Percentiles rank a stretch among this genome's conserved stretches.
Conservation (phyloP, 2,888 invertebrate species). For the Leuctra nigra region DNA sequence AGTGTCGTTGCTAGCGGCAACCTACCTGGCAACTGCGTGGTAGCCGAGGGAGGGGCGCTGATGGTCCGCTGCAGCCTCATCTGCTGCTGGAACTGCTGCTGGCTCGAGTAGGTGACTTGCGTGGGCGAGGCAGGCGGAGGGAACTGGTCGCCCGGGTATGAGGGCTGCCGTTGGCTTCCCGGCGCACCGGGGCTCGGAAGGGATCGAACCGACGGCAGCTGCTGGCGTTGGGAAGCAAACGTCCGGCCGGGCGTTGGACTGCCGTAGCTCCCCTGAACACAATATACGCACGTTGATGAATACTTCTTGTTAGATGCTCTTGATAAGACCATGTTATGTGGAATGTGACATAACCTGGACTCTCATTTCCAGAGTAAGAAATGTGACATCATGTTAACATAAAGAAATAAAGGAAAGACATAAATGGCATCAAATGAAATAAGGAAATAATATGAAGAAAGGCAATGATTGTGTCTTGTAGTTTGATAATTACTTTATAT, state of each 20-base stretch:
- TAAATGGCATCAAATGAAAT: too few relatives aligned
- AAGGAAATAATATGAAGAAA: too few relatives aligned
- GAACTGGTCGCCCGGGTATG: constrained; percentile 46
- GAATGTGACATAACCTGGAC: too few relatives aligned
- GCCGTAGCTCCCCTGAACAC: constrained; percentile 30
- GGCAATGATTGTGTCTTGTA: too few relatives aligned
- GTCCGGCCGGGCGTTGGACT: constrained; percentile 26
- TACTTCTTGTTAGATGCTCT: too few relatives aligned
- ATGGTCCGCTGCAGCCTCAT: constrained; percentile 54
- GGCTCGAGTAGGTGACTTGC: constrained; percentile 40
- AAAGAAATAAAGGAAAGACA: too few relatives aligned
- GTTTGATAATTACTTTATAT: too few relatives aligned
- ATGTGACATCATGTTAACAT: too few relatives aligned
- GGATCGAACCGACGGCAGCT: constrained; percentile 36
- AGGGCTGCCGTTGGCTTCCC: constrained; percentile 43
- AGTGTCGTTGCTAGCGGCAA: neutral
- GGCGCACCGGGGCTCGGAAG: constrained; percentile 47
- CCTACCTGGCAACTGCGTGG: constrained; percentile 54
- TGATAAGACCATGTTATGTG: too few relatives aligned
- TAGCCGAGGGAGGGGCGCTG: constrained; percentile 48
- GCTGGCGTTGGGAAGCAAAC: constrained; percentile 35
- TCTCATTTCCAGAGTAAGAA: neutral
- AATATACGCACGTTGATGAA: too few relatives aligned
- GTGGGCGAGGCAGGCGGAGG: constrained; percentile 49
- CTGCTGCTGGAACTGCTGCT: constrained; percentile 40